phyloP scores from a whole-genome alignment of 2,797 vertebrate species.

The Acanthurus lineatus region DNA sequence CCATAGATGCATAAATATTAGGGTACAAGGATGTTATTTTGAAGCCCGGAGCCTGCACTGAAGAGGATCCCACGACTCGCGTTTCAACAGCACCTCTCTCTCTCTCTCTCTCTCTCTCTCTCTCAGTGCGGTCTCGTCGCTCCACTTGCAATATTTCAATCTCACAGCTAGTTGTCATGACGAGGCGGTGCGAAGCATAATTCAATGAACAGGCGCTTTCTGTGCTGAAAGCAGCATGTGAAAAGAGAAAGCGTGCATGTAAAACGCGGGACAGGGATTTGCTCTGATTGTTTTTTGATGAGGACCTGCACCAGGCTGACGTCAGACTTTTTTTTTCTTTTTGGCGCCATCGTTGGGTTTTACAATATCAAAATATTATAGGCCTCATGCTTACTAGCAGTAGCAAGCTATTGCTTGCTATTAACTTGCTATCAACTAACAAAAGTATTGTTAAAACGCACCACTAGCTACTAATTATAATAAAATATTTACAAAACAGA shows the following conservation, averaged over 20 bases:
- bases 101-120: constrained; percentile 29
- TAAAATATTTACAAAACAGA: not conserved
- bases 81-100: constrained; percentile 45
- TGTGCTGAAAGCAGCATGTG: constrained; percentile 34
- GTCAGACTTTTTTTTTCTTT: constrained; percentile 63
- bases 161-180: constrained; percentile 74
- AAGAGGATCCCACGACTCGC: constrained; percentile 64
- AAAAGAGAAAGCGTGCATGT: constrained; percentile 2
- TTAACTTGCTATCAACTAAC: not conserved
- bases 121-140: constrained; percentile 58
- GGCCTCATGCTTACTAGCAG: too few relatives aligned
- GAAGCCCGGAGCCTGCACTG: constrained; percentile 56
- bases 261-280: constrained; percentile 8
- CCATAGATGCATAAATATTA: constrained; percentile 39
- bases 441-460: not conserved
- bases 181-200: constrained; percentile 67
- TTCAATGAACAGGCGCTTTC: constrained; percentile 40
- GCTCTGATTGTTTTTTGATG: constrained; percentile 55
- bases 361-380: not conserved
- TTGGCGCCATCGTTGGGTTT: constrained; percentile 20
- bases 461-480: not conserved
- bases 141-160: constrained; percentile 69
- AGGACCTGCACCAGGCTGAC: constrained; percentile 76
- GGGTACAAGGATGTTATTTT: constrained; percentile 47
- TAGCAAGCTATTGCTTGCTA: not conserved